Evolutionary conservation across 92 coral and sea anemone genomes (phyloP).

Genomic region (Ricordea florida): DNA sequence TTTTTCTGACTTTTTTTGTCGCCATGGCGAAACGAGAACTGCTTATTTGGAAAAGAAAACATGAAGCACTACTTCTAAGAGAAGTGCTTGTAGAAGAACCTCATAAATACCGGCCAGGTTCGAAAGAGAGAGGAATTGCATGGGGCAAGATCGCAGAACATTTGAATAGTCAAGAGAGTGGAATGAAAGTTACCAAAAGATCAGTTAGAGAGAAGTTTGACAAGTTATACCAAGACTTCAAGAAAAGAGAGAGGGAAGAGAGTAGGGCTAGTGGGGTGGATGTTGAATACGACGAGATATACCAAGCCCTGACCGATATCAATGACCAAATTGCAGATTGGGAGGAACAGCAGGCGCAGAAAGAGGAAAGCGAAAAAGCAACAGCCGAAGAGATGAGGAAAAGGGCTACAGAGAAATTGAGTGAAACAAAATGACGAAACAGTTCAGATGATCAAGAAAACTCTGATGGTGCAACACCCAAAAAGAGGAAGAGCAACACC

Average conservation of each 20-base stretch:
- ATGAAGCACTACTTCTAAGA: constrained; percentile 31
- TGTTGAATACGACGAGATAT: constrained; percentile 43
- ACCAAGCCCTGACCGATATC: constrained; percentile 44
- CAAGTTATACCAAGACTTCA: constrained; percentile 21
- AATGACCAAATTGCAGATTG: constrained; percentile 25
- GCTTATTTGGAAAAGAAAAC: constrained; percentile 49
- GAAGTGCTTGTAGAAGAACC: constrained; percentile 46
- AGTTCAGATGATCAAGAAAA: constrained; percentile 3
- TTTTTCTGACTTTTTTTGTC: neutral
- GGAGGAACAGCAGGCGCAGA: constrained; percentile 25
- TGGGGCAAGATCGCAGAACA: constrained; percentile 42
- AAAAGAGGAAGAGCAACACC: constrained; percentile 18
- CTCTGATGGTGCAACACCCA: neutral
- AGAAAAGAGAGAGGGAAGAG: constrained; percentile 25
- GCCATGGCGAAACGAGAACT: constrained; percentile 30
- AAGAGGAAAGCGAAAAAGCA: constrained; percentile 41
- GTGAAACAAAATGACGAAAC: constrained; percentile 22
- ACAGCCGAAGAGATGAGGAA: constrained; percentile 42
- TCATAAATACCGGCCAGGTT: constrained; percentile 1
- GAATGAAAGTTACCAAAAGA: constrained; percentile 49
- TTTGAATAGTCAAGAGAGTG: constrained; percentile 13
- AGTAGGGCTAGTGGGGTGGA: constrained; percentile 53
- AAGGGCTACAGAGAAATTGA: constrained; percentile 30
- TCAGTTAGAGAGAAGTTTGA: constrained; percentile 56
- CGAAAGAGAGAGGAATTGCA: constrained; percentile 28